Base-by-base conservation (phyloP, 2,888 invertebrate species). In the Perizoma flavofasciatum region DNA sequence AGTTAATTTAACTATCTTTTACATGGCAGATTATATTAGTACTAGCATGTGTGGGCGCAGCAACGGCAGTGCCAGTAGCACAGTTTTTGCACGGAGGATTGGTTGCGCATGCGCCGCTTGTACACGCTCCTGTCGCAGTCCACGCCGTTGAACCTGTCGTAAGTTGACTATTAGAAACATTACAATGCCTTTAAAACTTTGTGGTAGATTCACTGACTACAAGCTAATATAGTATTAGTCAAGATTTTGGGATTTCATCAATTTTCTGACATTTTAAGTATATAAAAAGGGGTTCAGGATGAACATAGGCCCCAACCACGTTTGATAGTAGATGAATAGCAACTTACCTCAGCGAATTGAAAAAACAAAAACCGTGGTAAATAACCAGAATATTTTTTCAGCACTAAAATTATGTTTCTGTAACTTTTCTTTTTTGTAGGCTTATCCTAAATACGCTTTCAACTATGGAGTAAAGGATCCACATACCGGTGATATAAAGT, bases 401-500 rank as follows among this genome's bases (percentile, higher is more conserved):
- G 22, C 22, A 2, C 22, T 22, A 22, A n/a, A n/a, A n/a, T n/a
- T n/a, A n/a, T n/a, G n/a, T n/a, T n/a, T n/a, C n/a, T n/a, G n/a
- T n/a, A n/a, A n/a, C n/a, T n/a, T n/a, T n/a, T n/a, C n/a, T 56
- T 47, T 6, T 33, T 51, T 77, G 47, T 74, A 94, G 94, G 92
- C 95, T 6, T 95, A 95, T 81, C 95, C 95, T 64, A 95, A 94
- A 79, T 95, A 95, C 78, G 93, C 94, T 5, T 95, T 95, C 77
- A 95, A 94, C 76, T 95, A 95, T 71, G 95, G 95, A 59, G 95
- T 94, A 34, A 94, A 95, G 76, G 95, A 95, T 72, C 94, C 94
- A 5, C 95, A 95, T 71, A 95, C 95, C 6, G 95, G 95, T n/a
- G 95, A 95, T 76, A 93, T 95, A 56, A 95, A 95, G 79, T 94